Evolutionary conservation across 2,113 vertebrate species (phyloP), one percentile per base, ranked within the genome.

Genomic region (Benitochromis conjunctus): DNA sequence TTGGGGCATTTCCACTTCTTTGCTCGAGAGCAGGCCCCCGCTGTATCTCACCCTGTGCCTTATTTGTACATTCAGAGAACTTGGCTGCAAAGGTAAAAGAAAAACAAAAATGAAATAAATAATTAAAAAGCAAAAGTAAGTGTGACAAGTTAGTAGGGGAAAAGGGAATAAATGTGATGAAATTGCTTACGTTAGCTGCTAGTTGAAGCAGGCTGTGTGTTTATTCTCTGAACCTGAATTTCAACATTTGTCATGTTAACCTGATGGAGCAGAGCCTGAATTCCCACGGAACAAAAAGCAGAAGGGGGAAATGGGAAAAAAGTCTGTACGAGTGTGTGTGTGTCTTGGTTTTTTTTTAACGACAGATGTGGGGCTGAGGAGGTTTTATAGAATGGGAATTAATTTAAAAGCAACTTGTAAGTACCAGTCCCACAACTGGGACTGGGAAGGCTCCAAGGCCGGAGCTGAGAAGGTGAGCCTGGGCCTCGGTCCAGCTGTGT

Each of bases 1-100:
- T 94, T 29, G 77, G 95, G 93, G 95, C 88, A 94, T 97, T 98
- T 96, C 95, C 96, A 93, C 95, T 96, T 90, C 88, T 95, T 83
- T 92, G 93, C 93, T 93, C 88, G 76, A 97, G 86, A 81, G 79
- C 89, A 81, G 88, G 66, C 93, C 91, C 96, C 93, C 82, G 83
- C 57, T 46, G 69, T 4, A 24, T 51, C 9, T 46, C 74, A n/a
- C 82, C 57, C 34, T 3, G 53, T 79, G 85, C 88, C 51, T 56
- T 83, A 64, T 92, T 95, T 79, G 77, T 80, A 91, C 91, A 86
- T 91, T 93, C 94, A 95, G 92, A 89, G 7, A 86, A 4, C 55
- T 94, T 88, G 79, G 79, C 96, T 95, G 91, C 76, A 84, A 80
- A 82, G 78, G 83, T 78, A 79, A 55, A 86, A 89, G 93, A 48